Evolutionary conservation across 64 coral and sea anemone genomes (phyloP).

Genomic region (Trachythela sp.): DNA sequence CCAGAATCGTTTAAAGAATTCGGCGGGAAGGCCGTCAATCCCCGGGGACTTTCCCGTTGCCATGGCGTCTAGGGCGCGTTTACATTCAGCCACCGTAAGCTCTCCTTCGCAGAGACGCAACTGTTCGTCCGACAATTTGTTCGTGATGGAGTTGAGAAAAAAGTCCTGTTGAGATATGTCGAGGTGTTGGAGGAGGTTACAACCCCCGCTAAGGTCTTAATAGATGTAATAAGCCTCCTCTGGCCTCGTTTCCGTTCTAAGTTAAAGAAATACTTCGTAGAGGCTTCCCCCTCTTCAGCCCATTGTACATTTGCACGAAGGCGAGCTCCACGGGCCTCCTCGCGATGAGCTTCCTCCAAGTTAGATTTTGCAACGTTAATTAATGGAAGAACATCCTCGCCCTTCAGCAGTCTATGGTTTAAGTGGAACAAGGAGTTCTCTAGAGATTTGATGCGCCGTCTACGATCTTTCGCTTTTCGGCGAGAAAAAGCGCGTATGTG

Average conservation of each 20-base stretch:
- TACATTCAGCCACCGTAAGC: neutral
- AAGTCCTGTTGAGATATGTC: neutral
- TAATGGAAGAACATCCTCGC: neutral
- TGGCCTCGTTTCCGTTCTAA: neutral
- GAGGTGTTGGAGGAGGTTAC: no score
- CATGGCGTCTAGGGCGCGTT: neutral
- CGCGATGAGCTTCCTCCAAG: neutral
- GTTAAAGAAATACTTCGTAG: neutral
- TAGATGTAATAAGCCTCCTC: no score
- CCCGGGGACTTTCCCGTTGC: neutral
- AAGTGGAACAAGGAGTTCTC: neutral
- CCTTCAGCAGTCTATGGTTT: neutral
- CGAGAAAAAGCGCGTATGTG: neutral
- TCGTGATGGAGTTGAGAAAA: neutral
- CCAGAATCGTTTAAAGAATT: slow-evolving; percentile 8
- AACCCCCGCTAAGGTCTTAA: neutral
- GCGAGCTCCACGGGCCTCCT: neutral
- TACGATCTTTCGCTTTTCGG: neutral
- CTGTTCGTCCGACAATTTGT: neutral
- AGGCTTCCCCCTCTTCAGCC: slow-evolving; percentile 24
- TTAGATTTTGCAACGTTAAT: neutral
- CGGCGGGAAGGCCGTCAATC: neutral
- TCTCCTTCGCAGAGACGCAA: neutral
- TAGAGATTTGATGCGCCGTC: neutral
- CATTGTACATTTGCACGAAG: neutral